Evolutionary conservation across 2,113 vertebrate genomes (phyloP).

Genomic region (Passer domesticus): DNA sequence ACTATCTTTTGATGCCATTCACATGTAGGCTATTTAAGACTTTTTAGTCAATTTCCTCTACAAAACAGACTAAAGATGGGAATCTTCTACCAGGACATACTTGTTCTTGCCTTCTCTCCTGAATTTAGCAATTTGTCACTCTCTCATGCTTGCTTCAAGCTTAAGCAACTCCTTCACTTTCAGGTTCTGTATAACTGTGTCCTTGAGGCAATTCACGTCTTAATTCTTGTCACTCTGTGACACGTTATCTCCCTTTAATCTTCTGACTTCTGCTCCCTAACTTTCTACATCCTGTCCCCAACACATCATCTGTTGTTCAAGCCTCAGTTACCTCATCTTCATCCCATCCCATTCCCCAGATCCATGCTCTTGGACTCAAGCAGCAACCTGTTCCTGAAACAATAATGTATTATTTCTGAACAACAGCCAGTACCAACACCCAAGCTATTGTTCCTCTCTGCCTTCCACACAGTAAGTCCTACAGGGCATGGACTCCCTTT

Average conservation of each 20-base stretch:
- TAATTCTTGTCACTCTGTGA: not conserved
- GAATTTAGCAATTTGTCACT: not conserved
- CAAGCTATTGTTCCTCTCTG: conserved; percentile 1
- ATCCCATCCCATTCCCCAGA: not conserved
- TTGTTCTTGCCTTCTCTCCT: not conserved
- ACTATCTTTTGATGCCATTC: not conserved
- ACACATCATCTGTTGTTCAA: not conserved
- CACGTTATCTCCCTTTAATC: not conserved
- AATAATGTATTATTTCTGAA: not conserved
- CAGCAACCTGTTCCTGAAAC: not conserved
- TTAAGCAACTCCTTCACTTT: not conserved
- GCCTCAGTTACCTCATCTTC: not conserved
- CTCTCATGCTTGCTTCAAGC: not conserved
- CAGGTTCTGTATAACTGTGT: not conserved
- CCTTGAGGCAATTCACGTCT: not conserved
- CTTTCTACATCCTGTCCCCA: not conserved
- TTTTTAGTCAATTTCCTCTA: not conserved
- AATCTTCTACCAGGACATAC: not conserved
- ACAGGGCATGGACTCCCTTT: conserved; percentile 20
- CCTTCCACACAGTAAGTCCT: not conserved
- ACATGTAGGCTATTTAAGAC: not conserved
- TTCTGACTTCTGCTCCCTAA: not conserved
- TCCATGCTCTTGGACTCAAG: not conserved
- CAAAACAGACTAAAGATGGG: not conserved
- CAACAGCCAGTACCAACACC: not conserved